Percentiles rank a stretch among this genome's conserved stretches.
Conservation (phyloP, 2,888 invertebrate genomes). For the Stegana nigrithorax region DNA sequence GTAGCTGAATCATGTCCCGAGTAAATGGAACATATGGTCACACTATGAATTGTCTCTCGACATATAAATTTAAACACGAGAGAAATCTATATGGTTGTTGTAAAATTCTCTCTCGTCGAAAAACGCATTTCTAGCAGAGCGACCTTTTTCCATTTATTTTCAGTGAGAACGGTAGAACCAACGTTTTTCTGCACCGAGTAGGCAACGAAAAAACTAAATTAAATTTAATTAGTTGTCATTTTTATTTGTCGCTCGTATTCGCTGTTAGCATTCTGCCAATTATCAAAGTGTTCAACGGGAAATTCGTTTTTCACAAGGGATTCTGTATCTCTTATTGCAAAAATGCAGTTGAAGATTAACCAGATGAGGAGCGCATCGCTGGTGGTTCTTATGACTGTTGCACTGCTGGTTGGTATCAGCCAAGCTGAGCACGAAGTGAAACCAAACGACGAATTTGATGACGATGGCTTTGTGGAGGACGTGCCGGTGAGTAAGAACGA, state of each 20-base stretch:
- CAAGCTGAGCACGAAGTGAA: constrained; percentile 30
- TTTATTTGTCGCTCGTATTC: constrained; percentile 37
- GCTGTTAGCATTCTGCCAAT: constrained; percentile 31
- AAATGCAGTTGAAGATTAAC: constrained; percentile 42
- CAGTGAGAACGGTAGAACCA: no score
- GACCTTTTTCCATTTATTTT: no score
- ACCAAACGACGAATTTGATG: constrained; percentile 46
- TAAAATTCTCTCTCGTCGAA: no score
- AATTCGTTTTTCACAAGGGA: constrained; percentile 22
- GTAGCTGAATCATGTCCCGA: no score
- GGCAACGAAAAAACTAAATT: constrained; percentile 52
- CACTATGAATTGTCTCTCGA: no score
- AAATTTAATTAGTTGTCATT: constrained; percentile 48
- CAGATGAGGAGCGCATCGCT: constrained; percentile 36
- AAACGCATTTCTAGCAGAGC: no score
- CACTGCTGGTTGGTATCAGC: constrained; percentile 26
- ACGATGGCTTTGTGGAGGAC: constrained; percentile 60
- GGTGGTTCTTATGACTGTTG: constrained; percentile 41
- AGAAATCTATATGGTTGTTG: no score
- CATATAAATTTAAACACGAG: no score
- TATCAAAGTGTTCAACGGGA: constrained; percentile 25
- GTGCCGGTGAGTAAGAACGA: constrained; percentile 50
- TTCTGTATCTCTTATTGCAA: constrained; percentile 8
- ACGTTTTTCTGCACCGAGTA: constrained; percentile 47
- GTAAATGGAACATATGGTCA: no score